Conservation (phyloP, 2,113 vertebrate genomes). For the Mormyrus lacerda region DNA sequence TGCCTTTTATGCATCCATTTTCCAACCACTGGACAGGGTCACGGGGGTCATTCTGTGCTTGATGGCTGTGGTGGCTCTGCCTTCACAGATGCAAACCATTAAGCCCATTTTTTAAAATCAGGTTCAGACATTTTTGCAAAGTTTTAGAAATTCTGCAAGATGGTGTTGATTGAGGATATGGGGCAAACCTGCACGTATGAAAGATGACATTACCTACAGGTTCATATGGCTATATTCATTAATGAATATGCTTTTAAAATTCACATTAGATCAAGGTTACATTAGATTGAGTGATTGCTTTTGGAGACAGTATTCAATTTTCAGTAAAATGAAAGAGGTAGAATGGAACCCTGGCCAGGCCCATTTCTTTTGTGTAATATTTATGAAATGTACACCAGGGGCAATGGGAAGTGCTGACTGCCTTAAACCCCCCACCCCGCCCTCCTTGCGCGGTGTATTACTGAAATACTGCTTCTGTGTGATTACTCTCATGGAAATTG, state of each 20-base stretch:
- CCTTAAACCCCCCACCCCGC: not conserved
- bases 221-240: not conserved
- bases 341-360: not conserved
- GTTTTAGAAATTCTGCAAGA: not conserved
- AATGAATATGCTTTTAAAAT: constrained; percentile 10
- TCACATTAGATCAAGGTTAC: not conserved
- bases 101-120: not conserved
- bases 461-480: not conserved
- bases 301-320: not conserved
- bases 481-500: not conserved
- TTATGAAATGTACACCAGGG: not conserved
- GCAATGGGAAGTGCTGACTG: not conserved
- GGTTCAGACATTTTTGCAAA: not conserved
- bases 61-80: not conserved
- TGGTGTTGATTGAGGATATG: not conserved
- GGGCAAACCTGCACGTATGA: not conserved
- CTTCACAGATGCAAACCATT: not conserved
- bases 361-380: not conserved
- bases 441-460: not conserved
- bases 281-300: constrained; percentile 1
- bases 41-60: not conserved
- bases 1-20: not conserved
- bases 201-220: not conserved
- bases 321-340: not conserved
- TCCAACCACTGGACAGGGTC: not conserved